Base-by-base conservation (phyloP, 1,140 invertebrate species). In the Brachionus asplanchnoidis region DNA sequence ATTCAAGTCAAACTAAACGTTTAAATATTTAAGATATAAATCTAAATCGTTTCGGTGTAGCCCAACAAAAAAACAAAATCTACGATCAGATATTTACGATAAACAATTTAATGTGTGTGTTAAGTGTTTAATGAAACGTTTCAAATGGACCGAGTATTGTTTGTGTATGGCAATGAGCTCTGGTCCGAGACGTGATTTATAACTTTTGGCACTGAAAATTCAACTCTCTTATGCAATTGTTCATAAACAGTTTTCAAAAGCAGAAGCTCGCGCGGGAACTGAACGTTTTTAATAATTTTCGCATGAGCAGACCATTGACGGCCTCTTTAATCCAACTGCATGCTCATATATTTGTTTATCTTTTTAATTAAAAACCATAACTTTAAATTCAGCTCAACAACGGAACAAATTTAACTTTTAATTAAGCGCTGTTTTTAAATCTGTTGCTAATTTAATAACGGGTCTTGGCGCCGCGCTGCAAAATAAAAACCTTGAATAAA, bases 311-410 rank as follows among this genome's bases (percentile, higher is more conserved):
- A 20, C 5, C 17, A 17, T 60, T 1, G 5, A 60, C 53, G 53
- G 53, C 26, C 26, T 68, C 66, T 68, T 68, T 68, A n/a, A 32
- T 68, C 32, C 32, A 68, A 17, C 32, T 68, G 66, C 40, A 40
- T 73, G 68, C 36, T 73, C 68, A 73, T 73, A 73, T 73, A 40
- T 73, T 73, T 73, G 68, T 73, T 73, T 73, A 73, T 73, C 68
- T 73, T 73, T 73, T 73, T 73, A 73, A 73, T 73, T 73, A 73
- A 44, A 73, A 73, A 73, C 68, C 68, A 73, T 42, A 42, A 20
- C 28, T 42, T 40, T 42, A 60, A 60, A 60, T 20, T 60, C 17
- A 20, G 46, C 46, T 53, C 46, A 60, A 60, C 53, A 73, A 73
- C 68, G 68, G 68, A 73, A 73, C 68, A 73, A 73, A 73, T 73